Evolutionary conservation across 1,140 invertebrate genomes (phyloP), one percentile per base, ranked within the genome.

Genomic region (Monomorium pharaonis): DNA sequence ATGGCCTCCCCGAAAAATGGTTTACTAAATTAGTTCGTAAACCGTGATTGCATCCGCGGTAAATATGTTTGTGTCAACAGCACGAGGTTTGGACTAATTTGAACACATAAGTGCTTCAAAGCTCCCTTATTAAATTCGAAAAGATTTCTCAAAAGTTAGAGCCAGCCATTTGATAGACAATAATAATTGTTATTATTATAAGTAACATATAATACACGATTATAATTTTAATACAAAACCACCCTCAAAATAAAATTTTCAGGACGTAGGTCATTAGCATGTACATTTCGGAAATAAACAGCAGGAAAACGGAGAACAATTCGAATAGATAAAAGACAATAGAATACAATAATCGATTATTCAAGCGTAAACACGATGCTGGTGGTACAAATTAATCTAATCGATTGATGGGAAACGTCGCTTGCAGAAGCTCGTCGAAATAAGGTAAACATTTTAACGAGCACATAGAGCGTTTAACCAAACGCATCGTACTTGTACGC

Each of bases 381-480:
- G 37, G 33, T 63, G 18, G 18, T 16, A 33, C 4, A 4, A 78
- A 24, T 78, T 49, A 78, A 65, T 42, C 14, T 75, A 42, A 37
- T 58, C 33, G 51, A 75, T 21, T 0, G 47, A 51, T 77, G 18
- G 12, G 18, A n/a, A 76, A 37, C 6, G 24, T 37, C 18, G 10
- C 18, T 77, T 18, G 47, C 21, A 47, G 33, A 14, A 10, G 60
- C 44, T 67, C 30, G 44, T 67, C 62, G n/a, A 67, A 69, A 69
- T 80, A 51, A 67, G 18, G 62, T 37, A 80, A 56, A 80, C 47
- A 24, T 70, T 69, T 69, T 69, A 69, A 80, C 33, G 62, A 80
- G 9, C 16, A 47, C 65, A 16, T 54, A 33, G 10, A 42, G 16
- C 21, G 42, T 18, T 63, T 16, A 30, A 18, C 24, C 75, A 30